Percentiles rank a stretch among this genome's conserved stretches.
Conservation (phyloP, 2,888 invertebrate genomes). For the Abrostola triplasia region DNA sequence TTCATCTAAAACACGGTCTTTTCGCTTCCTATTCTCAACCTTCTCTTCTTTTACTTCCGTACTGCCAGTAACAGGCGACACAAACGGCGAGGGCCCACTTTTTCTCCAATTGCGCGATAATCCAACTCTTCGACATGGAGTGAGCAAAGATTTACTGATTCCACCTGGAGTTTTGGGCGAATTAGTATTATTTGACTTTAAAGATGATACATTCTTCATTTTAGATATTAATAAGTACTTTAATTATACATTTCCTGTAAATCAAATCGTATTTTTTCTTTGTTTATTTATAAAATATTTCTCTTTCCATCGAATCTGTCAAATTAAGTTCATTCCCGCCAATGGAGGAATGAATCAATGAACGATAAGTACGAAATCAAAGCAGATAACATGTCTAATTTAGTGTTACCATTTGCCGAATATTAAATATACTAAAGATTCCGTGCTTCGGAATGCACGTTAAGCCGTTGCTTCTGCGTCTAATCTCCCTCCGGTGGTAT, state of each 20-base stretch:
- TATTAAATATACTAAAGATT: too few species aligned
- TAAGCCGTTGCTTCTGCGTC: too few species aligned
- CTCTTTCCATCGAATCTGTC: neutral
- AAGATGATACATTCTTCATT: conserved; percentile 71
- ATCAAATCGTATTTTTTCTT: neutral
- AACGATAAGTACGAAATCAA: neutral
- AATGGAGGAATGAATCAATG: conserved; percentile 4
- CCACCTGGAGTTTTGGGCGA: conserved; percentile 85
- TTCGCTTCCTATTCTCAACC: conserved; percentile 67
- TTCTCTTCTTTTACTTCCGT: conserved; percentile 56
- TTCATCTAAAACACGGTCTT: conserved; percentile 56
- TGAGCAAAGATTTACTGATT: conserved; percentile 85
- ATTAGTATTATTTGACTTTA: conserved; percentile 66
- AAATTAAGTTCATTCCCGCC: conserved; percentile 42
- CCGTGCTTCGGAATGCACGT: too few species aligned
- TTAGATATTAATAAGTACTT: conserved; percentile 14
- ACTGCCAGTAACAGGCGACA: conserved; percentile 72
- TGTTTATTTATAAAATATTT: conserved; percentile 7
- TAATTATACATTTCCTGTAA: too few species aligned
- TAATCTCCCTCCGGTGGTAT: too few species aligned
- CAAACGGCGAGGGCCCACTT: conserved; percentile 75
- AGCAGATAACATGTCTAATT: neutral
- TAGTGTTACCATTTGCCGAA: too few species aligned
- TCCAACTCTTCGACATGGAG: conserved; percentile 87
- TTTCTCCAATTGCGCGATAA: conserved; percentile 83